Evolutionary conservation across 2,113 vertebrate species (phyloP), one percentile per base, ranked within the genome.

Genomic region (Scytalopus superciliaris): DNA sequence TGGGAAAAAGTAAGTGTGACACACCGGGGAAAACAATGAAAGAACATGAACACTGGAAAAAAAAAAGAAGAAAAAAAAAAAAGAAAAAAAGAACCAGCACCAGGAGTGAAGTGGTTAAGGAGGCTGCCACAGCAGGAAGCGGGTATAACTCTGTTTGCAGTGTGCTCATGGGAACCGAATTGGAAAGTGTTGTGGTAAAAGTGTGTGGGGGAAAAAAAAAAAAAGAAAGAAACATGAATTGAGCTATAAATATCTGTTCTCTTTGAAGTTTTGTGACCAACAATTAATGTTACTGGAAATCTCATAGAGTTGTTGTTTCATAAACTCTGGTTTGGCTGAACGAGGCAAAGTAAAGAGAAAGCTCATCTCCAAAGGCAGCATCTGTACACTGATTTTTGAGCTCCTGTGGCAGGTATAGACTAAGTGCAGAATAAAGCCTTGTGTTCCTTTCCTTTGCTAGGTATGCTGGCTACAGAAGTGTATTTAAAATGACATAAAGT

Each of bases 131-230:
- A 89, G 96, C 97, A 98, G 98, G 98, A 98, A 98, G 98, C 97
- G 98, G 98, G 97, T 97, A 95, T 82, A 87, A 87, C 81, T 94
- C 97, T 98, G 97, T 97, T 98, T 97, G 97, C 96, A 97, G 95
- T 75, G 73, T 60, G 94, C 96, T 98, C 97, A 98, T 97, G 98
- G 98, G 98, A 98, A 98, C 97, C 10, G 74, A 90, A 86, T 56
- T 98, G 98, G 98, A 98, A 98, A 98, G 97, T 98, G 97, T 96
- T 98, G 98, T 94, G 98, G 98, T 98, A 97, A 98, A 97, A 97
- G 97, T 95, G 94, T 96, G 97, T 96, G 97, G 97, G n/a, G n/a
- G 96, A 97, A 97, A 91, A 94, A 68, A 59, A 75, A 60, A 50
- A 49, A 23, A 55, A 27, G 85, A 62, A 68, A 94, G 84, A 96